Evolutionary conservation across 2,797 vertebrate species (phyloP).

Genomic region (Microctenopoma lineatum): DNA sequence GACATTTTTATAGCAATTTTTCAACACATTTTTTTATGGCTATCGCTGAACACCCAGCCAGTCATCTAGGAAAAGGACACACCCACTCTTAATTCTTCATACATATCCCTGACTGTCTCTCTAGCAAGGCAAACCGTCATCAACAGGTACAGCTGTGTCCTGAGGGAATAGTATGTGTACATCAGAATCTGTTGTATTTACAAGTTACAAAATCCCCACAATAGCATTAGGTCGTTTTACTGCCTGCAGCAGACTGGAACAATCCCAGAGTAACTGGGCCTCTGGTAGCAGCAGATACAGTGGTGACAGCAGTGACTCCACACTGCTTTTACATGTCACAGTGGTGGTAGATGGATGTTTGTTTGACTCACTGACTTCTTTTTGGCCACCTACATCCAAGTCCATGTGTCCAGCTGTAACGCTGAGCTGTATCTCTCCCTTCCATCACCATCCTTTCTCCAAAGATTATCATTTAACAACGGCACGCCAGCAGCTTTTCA

Average conservation of each 20-base stretch:
- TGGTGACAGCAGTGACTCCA: slow-evolving; percentile 16
- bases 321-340: slow-evolving; percentile 11
- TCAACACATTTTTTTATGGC: too few relatives aligned
- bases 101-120: too few relatives aligned
- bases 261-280: slow-evolving; percentile 2
- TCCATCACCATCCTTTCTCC: not conserved
- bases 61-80: too few relatives aligned
- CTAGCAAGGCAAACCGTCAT: too few relatives aligned
- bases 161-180: too few relatives aligned
- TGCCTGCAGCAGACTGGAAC: slow-evolving; percentile 3
- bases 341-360: not conserved
- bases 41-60: too few relatives aligned
- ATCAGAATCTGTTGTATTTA: too few relatives aligned
- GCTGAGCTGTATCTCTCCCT: not conserved
- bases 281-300: slow-evolving; percentile 11
- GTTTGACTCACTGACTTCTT: not conserved
- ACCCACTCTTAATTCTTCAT: too few relatives aligned
- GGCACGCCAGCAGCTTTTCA: slow-evolving; percentile 25
- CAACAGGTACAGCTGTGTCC: too few relatives aligned
- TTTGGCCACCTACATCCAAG: not conserved
- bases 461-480: slow-evolving; percentile 44
- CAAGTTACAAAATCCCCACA: too few relatives aligned
- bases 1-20: too few relatives aligned
- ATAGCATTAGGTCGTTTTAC: too few relatives aligned
- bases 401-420: slow-evolving; percentile 1